phyloP scores from a whole-genome alignment of 2,888 invertebrate species.

The Rhingia campestris region DNA sequence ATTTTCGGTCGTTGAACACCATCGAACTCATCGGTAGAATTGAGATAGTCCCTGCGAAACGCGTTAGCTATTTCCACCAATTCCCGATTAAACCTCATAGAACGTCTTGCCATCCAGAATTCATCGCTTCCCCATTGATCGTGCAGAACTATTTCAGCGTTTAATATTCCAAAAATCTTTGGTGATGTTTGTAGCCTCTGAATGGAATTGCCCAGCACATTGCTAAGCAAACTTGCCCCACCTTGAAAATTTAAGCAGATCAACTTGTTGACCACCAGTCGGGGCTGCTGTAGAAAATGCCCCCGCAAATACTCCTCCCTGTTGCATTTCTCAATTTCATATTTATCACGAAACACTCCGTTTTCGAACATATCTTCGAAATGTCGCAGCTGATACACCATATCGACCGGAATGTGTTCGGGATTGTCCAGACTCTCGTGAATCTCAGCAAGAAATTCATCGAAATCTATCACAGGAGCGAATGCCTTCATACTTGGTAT shows the following conservation, averaged over 20 bases:
- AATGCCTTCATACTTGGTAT: slow-evolving; percentile 89
- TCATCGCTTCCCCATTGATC: slow-evolving; percentile 91
- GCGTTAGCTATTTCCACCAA: slow-evolving; percentile 87
- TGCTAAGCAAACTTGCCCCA: slow-evolving; percentile 86
- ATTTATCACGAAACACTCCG: slow-evolving; percentile 92
- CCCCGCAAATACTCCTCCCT: slow-evolving; percentile 77
- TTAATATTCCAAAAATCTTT: slow-evolving; percentile 80
- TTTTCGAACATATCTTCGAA: slow-evolving; percentile 92
- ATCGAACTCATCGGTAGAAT: slow-evolving; percentile 86
- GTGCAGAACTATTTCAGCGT: slow-evolving; percentile 94
- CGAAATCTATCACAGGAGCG: slow-evolving; percentile 91
- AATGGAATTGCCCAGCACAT: slow-evolving; percentile 83
- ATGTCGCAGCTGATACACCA: slow-evolving; percentile 91
- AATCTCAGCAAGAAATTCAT: slow-evolving; percentile 89
- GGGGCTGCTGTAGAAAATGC: slow-evolving; percentile 91
- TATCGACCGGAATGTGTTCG: slow-evolving; percentile 85
- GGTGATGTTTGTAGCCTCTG: slow-evolving; percentile 55
- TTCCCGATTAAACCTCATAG: slow-evolving; percentile 92
- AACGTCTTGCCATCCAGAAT: slow-evolving; percentile 94
- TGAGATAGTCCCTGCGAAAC: slow-evolving; percentile 86
- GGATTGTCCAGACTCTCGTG: slow-evolving; percentile 75
- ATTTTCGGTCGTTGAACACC: slow-evolving; percentile 84
- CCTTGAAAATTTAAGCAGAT: slow-evolving; percentile 93
- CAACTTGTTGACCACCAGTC: slow-evolving; percentile 85
- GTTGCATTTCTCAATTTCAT: slow-evolving; percentile 85